Evolutionary conservation across 2,888 invertebrate genomes (phyloP).

Genomic region (Phorcus lineatus): DNA sequence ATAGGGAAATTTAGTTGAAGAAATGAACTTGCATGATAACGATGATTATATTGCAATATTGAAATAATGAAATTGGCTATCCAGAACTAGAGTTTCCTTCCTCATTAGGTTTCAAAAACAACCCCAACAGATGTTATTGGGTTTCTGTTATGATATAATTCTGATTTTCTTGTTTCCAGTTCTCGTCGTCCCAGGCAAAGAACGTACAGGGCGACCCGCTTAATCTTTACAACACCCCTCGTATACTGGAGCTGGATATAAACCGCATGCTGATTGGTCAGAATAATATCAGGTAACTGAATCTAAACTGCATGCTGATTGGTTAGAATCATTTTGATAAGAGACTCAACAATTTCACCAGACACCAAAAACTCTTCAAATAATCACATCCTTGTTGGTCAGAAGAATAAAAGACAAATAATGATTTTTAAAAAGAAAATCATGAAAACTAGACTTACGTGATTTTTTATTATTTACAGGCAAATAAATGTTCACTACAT

Average conservation of each 20-base stretch:
- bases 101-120: no score
- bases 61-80: no score
- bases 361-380: no score
- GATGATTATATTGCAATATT: no score
- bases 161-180: conserved; percentile 46
- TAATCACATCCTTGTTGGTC: neutral
- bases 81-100: no score
- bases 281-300: conserved; percentile 73
- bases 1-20: no score
- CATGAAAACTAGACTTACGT: no score
- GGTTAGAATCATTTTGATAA: neutral
- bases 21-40: no score
- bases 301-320: neutral
- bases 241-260: conserved; percentile 74
- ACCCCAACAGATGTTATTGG: neutral
- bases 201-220: conserved; percentile 32
- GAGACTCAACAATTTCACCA: neutral
- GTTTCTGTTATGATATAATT: neutral
- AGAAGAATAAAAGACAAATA: no score
- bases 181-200: conserved; percentile 55
- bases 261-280: conserved; percentile 75
- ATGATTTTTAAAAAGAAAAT: no score
- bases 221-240: conserved; percentile 64
- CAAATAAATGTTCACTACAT: no score
- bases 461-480: no score